Percentiles rank a stretch among this genome's conserved stretches.
Conservation (phyloP, 2,888 invertebrate species). For the Sipunculus nudus region DNA sequence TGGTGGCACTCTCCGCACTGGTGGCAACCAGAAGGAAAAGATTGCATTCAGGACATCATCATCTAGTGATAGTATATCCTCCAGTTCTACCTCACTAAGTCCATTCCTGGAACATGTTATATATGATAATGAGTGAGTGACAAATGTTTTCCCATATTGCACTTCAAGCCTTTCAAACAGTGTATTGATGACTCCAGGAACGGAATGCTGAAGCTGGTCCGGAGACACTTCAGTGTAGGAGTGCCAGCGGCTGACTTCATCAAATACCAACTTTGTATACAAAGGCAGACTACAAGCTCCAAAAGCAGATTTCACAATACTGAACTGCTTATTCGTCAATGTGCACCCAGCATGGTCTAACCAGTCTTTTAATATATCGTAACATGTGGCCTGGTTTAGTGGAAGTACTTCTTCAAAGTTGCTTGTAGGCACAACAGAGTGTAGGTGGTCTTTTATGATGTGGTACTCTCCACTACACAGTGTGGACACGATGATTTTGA, state of each 20-base stretch:
- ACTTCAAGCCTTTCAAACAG: slow-evolving; percentile 34
- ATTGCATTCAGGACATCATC: slow-evolving; percentile 38
- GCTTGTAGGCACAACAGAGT: no score
- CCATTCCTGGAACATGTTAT: slow-evolving; percentile 39
- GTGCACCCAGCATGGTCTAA: background rate
- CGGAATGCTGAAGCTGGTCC: slow-evolving; percentile 15
- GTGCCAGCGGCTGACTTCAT: slow-evolving; percentile 32
- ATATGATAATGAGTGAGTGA: slow-evolving; percentile 35
- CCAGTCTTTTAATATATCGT: background rate
- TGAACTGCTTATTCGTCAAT: background rate
- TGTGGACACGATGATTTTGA: slow-evolving; percentile 21
- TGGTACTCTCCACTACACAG: slow-evolving; percentile 19
- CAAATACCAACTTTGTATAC: slow-evolving; percentile 33
- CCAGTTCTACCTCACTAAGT: slow-evolving; percentile 36
- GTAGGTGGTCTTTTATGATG: no score
- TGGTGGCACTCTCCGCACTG: slow-evolving; percentile 47
- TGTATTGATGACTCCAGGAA: slow-evolving; percentile 22
- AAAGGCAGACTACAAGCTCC: slow-evolving; percentile 33
- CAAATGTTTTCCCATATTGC: slow-evolving; percentile 25
- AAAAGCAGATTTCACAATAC: slow-evolving; percentile 24
- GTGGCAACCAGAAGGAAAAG: slow-evolving; percentile 44
- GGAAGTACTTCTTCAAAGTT: slow-evolving; percentile 6
- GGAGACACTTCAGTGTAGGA: slow-evolving; percentile 35
- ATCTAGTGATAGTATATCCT: slow-evolving; percentile 42
- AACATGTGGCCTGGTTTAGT: background rate